Evolutionary conservation across 2,888 invertebrate genomes (phyloP).

Genomic region (Sicus ferrugineus): DNA sequence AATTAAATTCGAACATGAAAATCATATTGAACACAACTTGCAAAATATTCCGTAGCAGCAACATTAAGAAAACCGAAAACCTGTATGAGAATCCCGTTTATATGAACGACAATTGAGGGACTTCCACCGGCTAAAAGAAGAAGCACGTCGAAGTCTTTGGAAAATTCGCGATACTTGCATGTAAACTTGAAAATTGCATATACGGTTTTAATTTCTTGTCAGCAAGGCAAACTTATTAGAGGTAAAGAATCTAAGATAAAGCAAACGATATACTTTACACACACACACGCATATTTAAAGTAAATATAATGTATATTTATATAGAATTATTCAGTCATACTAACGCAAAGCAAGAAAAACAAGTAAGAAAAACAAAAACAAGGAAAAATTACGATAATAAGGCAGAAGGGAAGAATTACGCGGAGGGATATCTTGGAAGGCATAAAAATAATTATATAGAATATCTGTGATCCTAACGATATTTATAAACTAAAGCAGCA

Average conservation of each 20-base stretch:
- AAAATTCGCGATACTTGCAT: too few relatives aligned
- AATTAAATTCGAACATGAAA: too few relatives aligned
- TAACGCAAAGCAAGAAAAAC: constrained; percentile 23
- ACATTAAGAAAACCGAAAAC: too few relatives aligned
- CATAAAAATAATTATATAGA: constrained; percentile 54
- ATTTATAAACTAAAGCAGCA: constrained; percentile 50
- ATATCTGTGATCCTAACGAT: constrained; percentile 66
- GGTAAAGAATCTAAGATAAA: neutral
- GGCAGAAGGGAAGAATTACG: constrained; percentile 17
- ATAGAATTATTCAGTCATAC: constrained; percentile 24
- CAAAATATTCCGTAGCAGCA: too few relatives aligned
- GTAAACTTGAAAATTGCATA: neutral
- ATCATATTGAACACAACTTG: too few relatives aligned
- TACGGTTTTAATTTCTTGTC: neutral
- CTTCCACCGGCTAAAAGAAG: too few relatives aligned
- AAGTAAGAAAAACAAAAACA: constrained; percentile 34
- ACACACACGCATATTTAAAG: constrained; percentile 5
- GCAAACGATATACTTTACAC: constrained; percentile 27
- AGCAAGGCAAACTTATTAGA: neutral
- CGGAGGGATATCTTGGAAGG: constrained; percentile 32
- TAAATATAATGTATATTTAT: constrained; percentile 26
- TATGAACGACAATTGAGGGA: too few relatives aligned
- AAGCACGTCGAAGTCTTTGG: neutral
- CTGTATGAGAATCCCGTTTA: too few relatives aligned
- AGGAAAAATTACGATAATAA: neutral